Conservation (phyloP, 2,113 vertebrate genomes). For the Megalops atlanticus region DNA sequence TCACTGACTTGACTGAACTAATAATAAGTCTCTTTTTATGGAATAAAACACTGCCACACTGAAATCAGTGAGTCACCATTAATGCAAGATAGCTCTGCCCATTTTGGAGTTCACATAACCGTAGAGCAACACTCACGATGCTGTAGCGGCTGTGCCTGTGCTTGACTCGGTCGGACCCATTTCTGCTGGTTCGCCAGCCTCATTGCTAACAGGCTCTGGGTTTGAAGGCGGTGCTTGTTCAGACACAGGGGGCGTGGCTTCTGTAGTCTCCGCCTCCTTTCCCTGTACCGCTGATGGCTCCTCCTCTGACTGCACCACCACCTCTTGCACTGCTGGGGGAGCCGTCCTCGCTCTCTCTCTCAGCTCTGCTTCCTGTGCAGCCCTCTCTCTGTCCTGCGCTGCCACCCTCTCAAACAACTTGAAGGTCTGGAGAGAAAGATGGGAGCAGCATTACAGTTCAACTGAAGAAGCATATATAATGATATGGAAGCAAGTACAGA, state of each 20-base stretch:
- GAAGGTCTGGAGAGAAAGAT: conserved; percentile 69
- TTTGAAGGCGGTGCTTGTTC: conserved; percentile 5
- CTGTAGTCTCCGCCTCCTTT: neutral
- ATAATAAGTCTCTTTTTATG: too few relatives aligned
- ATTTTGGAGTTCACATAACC: too few relatives aligned
- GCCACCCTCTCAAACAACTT: conserved; percentile 77
- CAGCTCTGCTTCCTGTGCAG: conserved; percentile 62
- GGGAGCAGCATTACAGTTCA: neutral
- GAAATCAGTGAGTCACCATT: too few relatives aligned
- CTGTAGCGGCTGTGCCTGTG: neutral
- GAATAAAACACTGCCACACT: too few relatives aligned
- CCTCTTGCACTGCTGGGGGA: conserved; percentile 69
- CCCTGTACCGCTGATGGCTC: conserved; percentile 16
- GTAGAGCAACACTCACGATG: neutral
- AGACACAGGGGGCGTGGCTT: conserved; percentile 1
- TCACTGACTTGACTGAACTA: too few relatives aligned
- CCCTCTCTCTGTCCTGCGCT: conserved; percentile 76
- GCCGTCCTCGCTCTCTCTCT: conserved; percentile 52
- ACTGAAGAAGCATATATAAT: neutral
- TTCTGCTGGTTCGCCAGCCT: conserved; percentile 18
- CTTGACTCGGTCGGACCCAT: neutral
- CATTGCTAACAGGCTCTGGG: neutral
- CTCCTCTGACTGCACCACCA: conserved; percentile 67
- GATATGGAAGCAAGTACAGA: too few relatives aligned
- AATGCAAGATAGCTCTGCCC: too few relatives aligned